phyloP scores from a whole-genome alignment of 2,797 vertebrate species.

The Notolepis coatsorum region DNA sequence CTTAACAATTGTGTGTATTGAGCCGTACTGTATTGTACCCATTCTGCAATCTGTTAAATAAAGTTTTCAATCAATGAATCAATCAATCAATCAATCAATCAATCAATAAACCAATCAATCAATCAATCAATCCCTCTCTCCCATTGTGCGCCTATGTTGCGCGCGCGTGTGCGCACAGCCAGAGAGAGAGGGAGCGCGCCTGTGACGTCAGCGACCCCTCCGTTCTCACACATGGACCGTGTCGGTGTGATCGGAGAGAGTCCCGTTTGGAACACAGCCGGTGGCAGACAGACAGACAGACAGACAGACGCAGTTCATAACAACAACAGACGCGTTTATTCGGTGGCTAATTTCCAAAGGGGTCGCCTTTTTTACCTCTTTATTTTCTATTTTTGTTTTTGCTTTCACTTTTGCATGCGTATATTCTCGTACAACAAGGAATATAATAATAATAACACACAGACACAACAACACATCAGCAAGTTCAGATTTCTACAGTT shows the following conservation, averaged over 20 bases:
- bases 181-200: not conserved
- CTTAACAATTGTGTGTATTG: too few species aligned
- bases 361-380: not conserved
- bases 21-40: too few species aligned
- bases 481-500: conserved; percentile 13
- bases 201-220: conserved; percentile 80
- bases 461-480: not conserved
- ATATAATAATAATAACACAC: not conserved
- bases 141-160: not conserved
- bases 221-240: conserved; percentile 76
- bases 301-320: too few species aligned
- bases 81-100: too few species aligned
- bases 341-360: not conserved
- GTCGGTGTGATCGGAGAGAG: conserved; percentile 29
- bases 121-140: too few species aligned
- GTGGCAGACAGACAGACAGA: conserved; percentile 3
- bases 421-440: not conserved
- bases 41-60: too few species aligned
- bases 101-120: too few species aligned
- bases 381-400: not conserved
- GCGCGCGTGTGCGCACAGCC: not conserved
- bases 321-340: not conserved
- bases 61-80: too few species aligned
- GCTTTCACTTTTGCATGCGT: not conserved
- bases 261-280: conserved; percentile 14